Percentiles rank a stretch among this genome's conserved stretches.
These are phyloP conservation scores for Elephantulus edwardii DNA, from an alignment of 2,113 vertebrate genomes.

Conservation along the genomic window DNA sequence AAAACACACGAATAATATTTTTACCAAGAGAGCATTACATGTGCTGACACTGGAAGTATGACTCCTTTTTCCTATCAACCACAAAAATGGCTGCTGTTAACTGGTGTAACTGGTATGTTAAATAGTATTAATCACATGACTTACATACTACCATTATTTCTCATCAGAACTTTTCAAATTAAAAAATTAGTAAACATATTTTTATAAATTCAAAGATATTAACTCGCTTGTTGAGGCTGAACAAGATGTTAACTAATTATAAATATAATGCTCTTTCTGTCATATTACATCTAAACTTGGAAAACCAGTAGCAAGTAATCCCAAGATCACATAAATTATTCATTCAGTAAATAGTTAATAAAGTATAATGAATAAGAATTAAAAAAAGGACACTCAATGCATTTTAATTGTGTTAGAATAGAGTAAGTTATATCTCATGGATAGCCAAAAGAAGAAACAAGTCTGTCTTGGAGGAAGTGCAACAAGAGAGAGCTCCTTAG, in stretches of 20 bases:
- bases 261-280: background rate
- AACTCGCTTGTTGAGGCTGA: background rate
- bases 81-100: conserved; percentile 4
- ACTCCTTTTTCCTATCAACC: background rate
- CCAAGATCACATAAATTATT: conserved; percentile 2
- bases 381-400: too few species aligned
- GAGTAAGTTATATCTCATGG: too few species aligned
- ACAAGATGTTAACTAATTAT: background rate
- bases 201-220: conserved; percentile 32
- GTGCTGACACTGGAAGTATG: background rate
- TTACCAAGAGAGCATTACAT: background rate
- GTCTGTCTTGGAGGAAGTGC: too few species aligned
- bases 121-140: background rate
- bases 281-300: background rate
- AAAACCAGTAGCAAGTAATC: background rate
- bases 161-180: conserved; percentile 5
- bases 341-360: conserved; percentile 14
- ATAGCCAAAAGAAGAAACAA: too few species aligned
- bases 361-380: too few species aligned
- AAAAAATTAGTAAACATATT: background rate
- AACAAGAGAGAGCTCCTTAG: too few species aligned
- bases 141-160: background rate
- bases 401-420: too few species aligned
- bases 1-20: conserved; percentile 17
- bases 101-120: conserved; percentile 2